Percentiles rank a stretch among this genome's conserved stretches.
Conservation (phyloP, 2,113 vertebrate genomes). For the Pleuronectes platessa region DNA sequence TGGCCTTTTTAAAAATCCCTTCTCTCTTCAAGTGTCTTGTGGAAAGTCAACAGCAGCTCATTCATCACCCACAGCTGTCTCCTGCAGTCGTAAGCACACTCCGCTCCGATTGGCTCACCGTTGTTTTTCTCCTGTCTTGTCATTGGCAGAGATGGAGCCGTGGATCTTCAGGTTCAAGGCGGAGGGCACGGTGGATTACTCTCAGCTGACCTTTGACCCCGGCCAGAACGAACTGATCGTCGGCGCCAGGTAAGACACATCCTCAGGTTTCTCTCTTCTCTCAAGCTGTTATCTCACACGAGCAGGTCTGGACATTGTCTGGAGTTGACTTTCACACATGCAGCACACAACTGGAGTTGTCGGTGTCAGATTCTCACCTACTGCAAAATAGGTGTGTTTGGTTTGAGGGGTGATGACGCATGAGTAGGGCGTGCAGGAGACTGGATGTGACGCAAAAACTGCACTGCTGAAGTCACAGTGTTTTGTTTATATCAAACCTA, state of each 20-base stretch:
- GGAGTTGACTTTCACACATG: background rate
- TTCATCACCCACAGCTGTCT: conserved; percentile 46
- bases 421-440: background rate
- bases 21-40: conserved; percentile 2
- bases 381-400: background rate
- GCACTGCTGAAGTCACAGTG: background rate
- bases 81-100: conserved; percentile 21
- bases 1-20: background rate
- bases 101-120: conserved; percentile 39
- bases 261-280: background rate
- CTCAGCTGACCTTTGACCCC: conserved; percentile 95
- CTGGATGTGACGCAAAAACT: background rate
- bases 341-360: background rate
- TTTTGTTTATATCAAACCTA: background rate
- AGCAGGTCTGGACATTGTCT: background rate
- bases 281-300: background rate
- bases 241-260: conserved; percentile 91
- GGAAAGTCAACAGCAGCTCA: conserved; percentile 31
- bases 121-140: conserved; percentile 59
- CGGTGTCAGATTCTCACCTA: background rate
- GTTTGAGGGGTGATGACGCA: background rate
- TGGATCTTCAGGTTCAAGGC: conserved; percentile 94
- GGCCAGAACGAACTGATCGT: conserved; percentile 96
- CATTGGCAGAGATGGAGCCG: conserved; percentile 91
- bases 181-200: conserved; percentile 95